Percentiles rank a stretch among this genome's conserved stretches.
These are phyloP conservation scores for Burhinus oedicnemus DNA, from an alignment of 2,113 vertebrate genomes.

Conservation along the genomic window DNA sequence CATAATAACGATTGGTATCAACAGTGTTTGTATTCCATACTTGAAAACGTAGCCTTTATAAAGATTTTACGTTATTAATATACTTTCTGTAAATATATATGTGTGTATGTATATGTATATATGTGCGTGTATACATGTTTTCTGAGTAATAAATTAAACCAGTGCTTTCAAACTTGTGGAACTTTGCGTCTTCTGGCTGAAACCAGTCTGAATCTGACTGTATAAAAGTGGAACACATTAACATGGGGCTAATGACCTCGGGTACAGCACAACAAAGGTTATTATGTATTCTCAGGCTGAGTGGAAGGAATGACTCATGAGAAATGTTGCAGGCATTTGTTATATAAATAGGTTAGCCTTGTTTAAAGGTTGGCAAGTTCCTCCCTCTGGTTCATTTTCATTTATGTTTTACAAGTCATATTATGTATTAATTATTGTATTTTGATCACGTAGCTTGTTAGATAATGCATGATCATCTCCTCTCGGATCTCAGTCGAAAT, in stretches of 20 bases:
- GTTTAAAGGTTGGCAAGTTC: constrained; percentile 33
- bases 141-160: not conserved
- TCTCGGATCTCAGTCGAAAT: not conserved
- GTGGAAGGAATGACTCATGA: constrained; percentile 32
- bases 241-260: not conserved
- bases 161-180: not conserved
- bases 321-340: constrained; percentile 40
- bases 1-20: not conserved
- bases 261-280: not conserved
- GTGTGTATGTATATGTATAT: not conserved
- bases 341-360: constrained; percentile 29
- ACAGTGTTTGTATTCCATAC: not conserved
- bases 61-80: not conserved
- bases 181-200: not conserved
- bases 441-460: constrained; percentile 33
- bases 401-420: constrained; percentile 46
- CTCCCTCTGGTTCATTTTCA: constrained; percentile 1
- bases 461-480: not conserved
- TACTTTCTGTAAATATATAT: not conserved
- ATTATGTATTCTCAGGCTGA: not conserved
- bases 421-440: constrained; percentile 54
- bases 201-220: not conserved
- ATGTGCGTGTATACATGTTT: not conserved
- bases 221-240: not conserved
- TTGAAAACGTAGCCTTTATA: not conserved